Percentiles rank a stretch among this genome's conserved stretches.
Evolutionary conservation across 2,797 vertebrate species (phyloP).

Genomic region (Todus mexicanus): DNA sequence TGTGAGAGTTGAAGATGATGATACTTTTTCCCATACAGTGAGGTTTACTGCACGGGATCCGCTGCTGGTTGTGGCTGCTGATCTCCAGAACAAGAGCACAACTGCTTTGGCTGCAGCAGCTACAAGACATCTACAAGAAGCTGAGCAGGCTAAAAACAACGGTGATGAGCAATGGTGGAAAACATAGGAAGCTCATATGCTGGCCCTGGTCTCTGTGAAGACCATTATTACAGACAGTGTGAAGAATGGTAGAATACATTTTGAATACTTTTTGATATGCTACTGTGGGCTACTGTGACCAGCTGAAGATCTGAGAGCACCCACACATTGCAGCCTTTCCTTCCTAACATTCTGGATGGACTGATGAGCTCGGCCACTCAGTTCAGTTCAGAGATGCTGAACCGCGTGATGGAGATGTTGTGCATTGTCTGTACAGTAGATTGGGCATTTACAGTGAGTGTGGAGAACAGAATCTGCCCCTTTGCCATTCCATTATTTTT

Average conservation of each 20-base stretch:
- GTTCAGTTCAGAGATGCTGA: no score
- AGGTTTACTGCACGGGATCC: conserved; percentile 97
- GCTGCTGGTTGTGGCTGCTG: conserved; percentile 93
- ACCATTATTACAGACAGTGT: conserved; percentile 93
- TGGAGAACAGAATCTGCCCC: no score
- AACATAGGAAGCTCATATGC: conserved; percentile 96
- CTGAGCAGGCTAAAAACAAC: conserved; percentile 88
- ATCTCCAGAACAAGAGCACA: conserved; percentile 98
- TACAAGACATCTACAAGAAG: conserved; percentile 93
- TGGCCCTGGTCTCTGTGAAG: conserved; percentile 96
- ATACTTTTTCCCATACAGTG: conserved; percentile 97
- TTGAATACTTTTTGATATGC: no score
- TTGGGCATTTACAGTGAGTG: no score
- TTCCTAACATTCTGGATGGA: no score
- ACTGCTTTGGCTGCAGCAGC: conserved; percentile 93
- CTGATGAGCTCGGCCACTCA: no score
- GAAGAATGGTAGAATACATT: conserved; percentile 92
- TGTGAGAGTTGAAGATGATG: conserved; percentile 98
- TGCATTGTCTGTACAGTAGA: no score
- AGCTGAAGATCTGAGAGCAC: no score
- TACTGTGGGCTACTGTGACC: no score
- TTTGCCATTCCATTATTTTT: no score
- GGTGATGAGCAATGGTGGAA: conserved; percentile 98
- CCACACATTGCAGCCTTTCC: no score
- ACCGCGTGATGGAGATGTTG: no score